phyloP scores from a whole-genome alignment of 2,888 invertebrate species.

The Metopia argyrocephala region DNA sequence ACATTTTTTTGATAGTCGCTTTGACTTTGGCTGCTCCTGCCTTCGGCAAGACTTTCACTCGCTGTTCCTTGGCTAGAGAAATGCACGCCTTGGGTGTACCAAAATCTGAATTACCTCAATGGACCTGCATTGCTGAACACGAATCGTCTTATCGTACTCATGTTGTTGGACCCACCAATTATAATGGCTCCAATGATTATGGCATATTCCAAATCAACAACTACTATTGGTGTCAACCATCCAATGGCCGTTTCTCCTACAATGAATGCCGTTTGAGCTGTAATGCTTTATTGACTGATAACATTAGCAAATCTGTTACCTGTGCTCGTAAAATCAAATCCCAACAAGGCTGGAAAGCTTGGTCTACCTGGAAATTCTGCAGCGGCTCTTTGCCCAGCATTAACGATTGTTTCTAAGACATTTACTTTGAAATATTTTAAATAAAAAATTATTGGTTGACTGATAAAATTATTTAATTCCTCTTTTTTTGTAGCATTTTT shows the following conservation, averaged over 20 bases:
- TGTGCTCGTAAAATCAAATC: slow-evolving; percentile 71
- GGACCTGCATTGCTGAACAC: slow-evolving; percentile 72
- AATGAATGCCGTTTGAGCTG: slow-evolving; percentile 72
- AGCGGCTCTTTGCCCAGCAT: slow-evolving; percentile 69
- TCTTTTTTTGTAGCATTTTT: too few relatives aligned
- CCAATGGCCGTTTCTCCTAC: slow-evolving; percentile 67
- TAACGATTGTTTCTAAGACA: slow-evolving; percentile 70
- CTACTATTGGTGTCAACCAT: slow-evolving; percentile 72
- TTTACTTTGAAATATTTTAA: background rate
- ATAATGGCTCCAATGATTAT: slow-evolving; percentile 77
- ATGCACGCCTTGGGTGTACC: slow-evolving; percentile 71
- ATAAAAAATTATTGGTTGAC: too few relatives aligned
- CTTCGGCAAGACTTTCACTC: slow-evolving; percentile 66
- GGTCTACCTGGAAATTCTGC: slow-evolving; percentile 73
- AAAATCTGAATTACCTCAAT: slow-evolving; percentile 67
- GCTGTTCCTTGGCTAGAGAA: slow-evolving; percentile 71
- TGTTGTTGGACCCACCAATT: slow-evolving; percentile 78
- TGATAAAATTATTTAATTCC: too few relatives aligned
- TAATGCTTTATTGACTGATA: slow-evolving; percentile 70
- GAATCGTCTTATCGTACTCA: slow-evolving; percentile 76
- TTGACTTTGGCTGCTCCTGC: slow-evolving; percentile 53
- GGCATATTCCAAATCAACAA: slow-evolving; percentile 73
- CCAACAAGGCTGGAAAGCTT: slow-evolving; percentile 74
- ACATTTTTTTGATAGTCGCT: slow-evolving; percentile 7
- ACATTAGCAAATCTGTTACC: slow-evolving; percentile 70